Evolutionary conservation across 2,797 vertebrate species (phyloP), one percentile per base, ranked within the genome.

Genomic region (Valencia hispanica): DNA sequence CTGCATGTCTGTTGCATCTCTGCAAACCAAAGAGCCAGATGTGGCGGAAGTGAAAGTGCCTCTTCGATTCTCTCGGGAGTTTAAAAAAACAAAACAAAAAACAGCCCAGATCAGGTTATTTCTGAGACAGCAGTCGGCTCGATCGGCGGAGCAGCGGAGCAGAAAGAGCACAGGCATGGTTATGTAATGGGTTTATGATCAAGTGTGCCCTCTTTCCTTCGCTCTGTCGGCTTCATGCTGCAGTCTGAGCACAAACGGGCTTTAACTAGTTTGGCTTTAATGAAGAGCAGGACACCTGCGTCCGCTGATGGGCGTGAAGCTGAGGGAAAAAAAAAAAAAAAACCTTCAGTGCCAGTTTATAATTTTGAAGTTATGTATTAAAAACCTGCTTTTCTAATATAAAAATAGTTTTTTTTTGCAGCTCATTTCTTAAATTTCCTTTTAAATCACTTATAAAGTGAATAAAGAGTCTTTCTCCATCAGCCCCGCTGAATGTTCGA

Each of bases 81-180:
- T 84, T 75, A 32, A n/a, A 14, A 27, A 55, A 53, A 53, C n/a
- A n/a, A 14, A 11, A 55, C n/a, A 39, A 39, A 39, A 39, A 43
- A 8, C 1, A 11, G 2, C 85, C 79, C 81, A 4, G 74, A 73
- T 86, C 83, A 81, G 72, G 79, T 79, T 5, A 12, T 88, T 86
- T 84, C 76, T 25, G 41, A 79, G 55, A 73, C 73, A 73, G 77
- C 61, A 78, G 57, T 71, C 73, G 74, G 76, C 61, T 80, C 63
- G 79, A 78, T 89, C 79, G 72, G 25, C 70, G 63, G 75, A 78
- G 75, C 61, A 82, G 70, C 87, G 90, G 87, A 87, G 86, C 85
- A 85, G 78, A 87, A 85, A 74, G 48, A 85, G 68, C 69, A 77
- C 71, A 68, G 85, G 86, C 82, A 74, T 48, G 41, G 68, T 91